phyloP scores from a whole-genome alignment of 2,797 vertebrate genomes.

The Poeciliopsis turneri region DNA sequence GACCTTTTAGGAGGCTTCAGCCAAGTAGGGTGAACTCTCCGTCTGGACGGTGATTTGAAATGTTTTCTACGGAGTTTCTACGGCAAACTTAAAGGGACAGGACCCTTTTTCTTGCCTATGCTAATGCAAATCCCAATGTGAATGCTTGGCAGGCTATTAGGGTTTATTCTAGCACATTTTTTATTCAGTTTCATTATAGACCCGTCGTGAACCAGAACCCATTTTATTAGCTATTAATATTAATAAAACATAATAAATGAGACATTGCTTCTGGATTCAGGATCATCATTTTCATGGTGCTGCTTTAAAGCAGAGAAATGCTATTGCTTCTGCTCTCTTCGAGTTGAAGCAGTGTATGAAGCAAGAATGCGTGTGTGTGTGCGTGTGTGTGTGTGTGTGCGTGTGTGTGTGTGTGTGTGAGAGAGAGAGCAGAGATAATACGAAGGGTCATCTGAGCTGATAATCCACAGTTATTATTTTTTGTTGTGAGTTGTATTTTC shows the following conservation, averaged over 20 bases:
- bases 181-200: slow-evolving; percentile 1
- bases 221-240: slow-evolving; percentile 4
- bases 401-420: not conserved
- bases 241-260: slow-evolving; percentile 3
- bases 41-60: not conserved
- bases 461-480: slow-evolving; percentile 2
- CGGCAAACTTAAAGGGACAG: not conserved
- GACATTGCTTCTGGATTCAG: not conserved
- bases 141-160: not conserved
- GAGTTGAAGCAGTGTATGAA: not conserved
- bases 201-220: not conserved
- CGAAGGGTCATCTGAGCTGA: not conserved
- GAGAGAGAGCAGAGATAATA: not conserved
- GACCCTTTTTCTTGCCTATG: too few species aligned
- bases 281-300: not conserved
- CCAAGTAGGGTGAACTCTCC: not conserved
- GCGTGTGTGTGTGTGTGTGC: not conserved
- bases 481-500: not conserved
- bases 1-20: slow-evolving; percentile 20
- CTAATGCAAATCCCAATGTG: not conserved
- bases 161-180: not conserved
- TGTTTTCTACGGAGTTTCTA: not conserved
- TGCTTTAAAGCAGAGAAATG: not conserved
- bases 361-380: not conserved
- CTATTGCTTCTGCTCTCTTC: not conserved